Evolutionary conservation across 2,113 vertebrate genomes (phyloP), one percentile per base, ranked within the genome.

Genomic region (Lutjanus erythropterus): DNA sequence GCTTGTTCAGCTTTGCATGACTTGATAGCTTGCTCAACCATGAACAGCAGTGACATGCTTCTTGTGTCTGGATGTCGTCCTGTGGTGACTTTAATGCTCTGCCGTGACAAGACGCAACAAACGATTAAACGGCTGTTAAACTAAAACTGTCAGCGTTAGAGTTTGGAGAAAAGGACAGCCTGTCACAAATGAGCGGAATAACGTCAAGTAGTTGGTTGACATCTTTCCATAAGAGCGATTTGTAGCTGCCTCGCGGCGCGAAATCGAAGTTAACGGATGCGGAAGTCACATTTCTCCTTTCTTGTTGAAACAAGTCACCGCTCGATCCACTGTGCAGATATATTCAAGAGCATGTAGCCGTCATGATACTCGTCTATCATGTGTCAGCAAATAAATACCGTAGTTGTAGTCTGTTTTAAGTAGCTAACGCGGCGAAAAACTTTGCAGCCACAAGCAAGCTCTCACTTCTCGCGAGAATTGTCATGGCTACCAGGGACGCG

Each of bases 1-100:
- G 71, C 53, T 82, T 94, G 94, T 74, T 95, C 93, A 2, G 21
- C 81, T 86, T 87, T 93, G 76, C 79, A 90, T 1, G 80, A 65
- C 68, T 73, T 80, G 16, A 93, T 85, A 0, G 85, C 81, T 49
- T 88, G 65, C n/a, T 93, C 89, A 0, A 95, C 71, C 12, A 25
- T 15, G 1, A 25, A 83, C 19, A 92, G 69, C 35, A 93, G 37
- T 5, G 92, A 93, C 92, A 94, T 94, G 2, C 12, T 85, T 39
- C 6, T 9, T 7, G 18, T 8, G 12, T 21, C 14, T 58, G 10
- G 49, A 16, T 4, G 18, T 29, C 9, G 9, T 33, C 4, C 14
- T 29, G 44, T 21, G 23, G 5, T 58, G 21, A 53, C 9, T 19
- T 58, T 6, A 35, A 4, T 29, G 29, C 12, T 42, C 49, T 12